Evolutionary conservation across 2,113 vertebrate genomes (phyloP).

Genomic region (cattle (Bos taurus)): ARS-UCD2.0 NC_037335.1:105514501-105515000

Average conservation of each 20-base stretch:
- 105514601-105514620: background rate
- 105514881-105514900: background rate
- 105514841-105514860: background rate
- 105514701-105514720: background rate
- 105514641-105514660: background rate
- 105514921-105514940: constrained; percentile 44
- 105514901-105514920: background rate
- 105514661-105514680: background rate
- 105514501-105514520: background rate
- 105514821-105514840: background rate
- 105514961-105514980: constrained; percentile 71
- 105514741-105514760: background rate
- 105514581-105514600: background rate
- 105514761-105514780: background rate
- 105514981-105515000: constrained; percentile 79
- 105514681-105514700: accelerated
- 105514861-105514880: background rate
- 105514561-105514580: background rate
- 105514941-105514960: constrained; percentile 39
- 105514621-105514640: background rate
- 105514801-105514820: background rate
- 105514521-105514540: background rate
- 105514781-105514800: background rate
- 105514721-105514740: background rate
- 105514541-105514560: background rate